Evolutionary conservation across 2,113 vertebrate species (phyloP).

Genomic region (Oxyura jamaicensis): DNA sequence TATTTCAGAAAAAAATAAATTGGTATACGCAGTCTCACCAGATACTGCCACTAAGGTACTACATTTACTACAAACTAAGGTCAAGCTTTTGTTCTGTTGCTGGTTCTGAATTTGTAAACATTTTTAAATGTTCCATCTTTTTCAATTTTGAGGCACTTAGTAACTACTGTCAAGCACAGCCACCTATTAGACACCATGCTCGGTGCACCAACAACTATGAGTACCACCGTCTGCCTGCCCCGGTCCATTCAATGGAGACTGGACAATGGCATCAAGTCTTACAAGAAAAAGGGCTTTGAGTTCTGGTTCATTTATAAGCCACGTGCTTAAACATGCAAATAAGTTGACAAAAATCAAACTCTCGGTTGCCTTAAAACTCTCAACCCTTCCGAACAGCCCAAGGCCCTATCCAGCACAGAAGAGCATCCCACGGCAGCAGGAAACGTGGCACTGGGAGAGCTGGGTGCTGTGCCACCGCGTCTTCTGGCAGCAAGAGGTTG

Average conservation of each 20-base stretch:
- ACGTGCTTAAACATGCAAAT: not conserved
- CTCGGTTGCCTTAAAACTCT: not conserved
- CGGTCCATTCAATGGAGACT: not conserved
- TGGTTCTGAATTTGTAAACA: not conserved
- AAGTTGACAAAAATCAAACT: not conserved
- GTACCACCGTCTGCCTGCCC: not conserved
- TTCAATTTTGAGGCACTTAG: not conserved
- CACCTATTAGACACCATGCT: not conserved
- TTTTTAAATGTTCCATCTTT: not conserved
- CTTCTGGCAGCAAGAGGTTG: not conserved
- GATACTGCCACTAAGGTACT: not conserved
- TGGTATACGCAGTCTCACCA: not conserved
- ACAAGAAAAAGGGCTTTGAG: not conserved
- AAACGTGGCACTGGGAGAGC: not conserved
- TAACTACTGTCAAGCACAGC: not conserved
- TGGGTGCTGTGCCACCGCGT: not conserved
- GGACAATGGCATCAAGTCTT: not conserved
- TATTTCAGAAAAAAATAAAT: not conserved
- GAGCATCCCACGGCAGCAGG: accelerated
- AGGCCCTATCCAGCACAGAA: not conserved
- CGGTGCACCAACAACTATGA: accelerated
- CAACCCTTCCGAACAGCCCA: not conserved
- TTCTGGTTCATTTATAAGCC: not conserved
- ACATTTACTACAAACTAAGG: not conserved
- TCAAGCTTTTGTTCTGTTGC: not conserved